Evolutionary conservation across 1,140 invertebrate genomes (phyloP), one percentile per base, ranked within the genome.

Genomic region (Centruroides vittatus): DNA sequence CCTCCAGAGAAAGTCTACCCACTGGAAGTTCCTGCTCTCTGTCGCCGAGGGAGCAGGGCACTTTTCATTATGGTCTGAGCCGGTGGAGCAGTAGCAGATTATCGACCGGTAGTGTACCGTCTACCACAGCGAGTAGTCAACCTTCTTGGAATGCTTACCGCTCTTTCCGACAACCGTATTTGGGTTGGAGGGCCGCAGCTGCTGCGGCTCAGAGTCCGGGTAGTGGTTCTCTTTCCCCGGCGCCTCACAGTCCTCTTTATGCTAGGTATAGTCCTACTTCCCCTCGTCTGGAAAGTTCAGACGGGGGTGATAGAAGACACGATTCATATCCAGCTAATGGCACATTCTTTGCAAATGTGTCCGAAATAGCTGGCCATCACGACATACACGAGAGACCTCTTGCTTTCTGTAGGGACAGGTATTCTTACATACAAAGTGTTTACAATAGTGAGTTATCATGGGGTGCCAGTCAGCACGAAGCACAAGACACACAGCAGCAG

Each of bases 51-150:
- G 64, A 65, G 8, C 55, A 55, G 23, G 34, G 55, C 11, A 58
- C 57, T 12, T 64, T 64, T 47, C 59, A 64, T 6, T 64, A 64
- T 36, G 55, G 55, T 36, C 87, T 87, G 70, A 84, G 85, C 5
- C 78, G 88, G 68, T 91, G 88, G 88, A 88, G 86, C 59, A 90
- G 88, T 54, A 89, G 85, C 68, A 77, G 88, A 69, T 75, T 91
- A 60, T 89, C 89, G 73, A 88, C 86, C 57, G 84, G 79, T 52
- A 80, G 63, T 60, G 57, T 58, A 52, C 63, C 63, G 3, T 49
- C 59, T 41, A 60, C 63, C n/a, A 13, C 60, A 10, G 35, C 56
- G 34, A 60, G 50, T 36, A 57, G 56, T 59, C 55, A 65, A 47
- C 41, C 41, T 41, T 41, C 41, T 41, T 41, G 41, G 41, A 41